A percentile compares a stretch with the other conserved stretches of the same genome.
Conservation (phyloP, 2,113 vertebrate genomes). For the Alces alces region DNA sequence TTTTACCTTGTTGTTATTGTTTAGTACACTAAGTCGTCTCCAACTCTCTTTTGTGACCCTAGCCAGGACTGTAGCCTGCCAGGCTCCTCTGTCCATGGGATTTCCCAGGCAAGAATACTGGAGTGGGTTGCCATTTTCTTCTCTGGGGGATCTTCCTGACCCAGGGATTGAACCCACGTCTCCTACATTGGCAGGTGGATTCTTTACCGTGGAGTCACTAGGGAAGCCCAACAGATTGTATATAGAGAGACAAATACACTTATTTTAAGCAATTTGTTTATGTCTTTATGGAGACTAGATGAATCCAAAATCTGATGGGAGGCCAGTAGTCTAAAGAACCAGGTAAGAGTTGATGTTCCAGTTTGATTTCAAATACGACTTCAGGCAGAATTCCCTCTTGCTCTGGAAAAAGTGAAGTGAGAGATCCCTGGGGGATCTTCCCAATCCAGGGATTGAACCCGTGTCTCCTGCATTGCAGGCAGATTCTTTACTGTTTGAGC, state of each 20-base stretch:
- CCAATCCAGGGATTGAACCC: neutral
- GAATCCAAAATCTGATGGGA: neutral
- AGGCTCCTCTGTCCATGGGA: neutral
- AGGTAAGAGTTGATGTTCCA: neutral
- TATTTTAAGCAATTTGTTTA: neutral
- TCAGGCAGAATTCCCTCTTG: neutral
- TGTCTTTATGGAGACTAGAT: neutral
- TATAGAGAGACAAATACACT: neutral
- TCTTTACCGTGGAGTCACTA: neutral
- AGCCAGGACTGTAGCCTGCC: neutral
- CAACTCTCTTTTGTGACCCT: neutral
- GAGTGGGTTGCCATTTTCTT: neutral
- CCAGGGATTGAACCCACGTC: neutral
- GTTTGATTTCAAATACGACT: neutral
- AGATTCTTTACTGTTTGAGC: neutral
- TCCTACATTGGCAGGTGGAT: neutral
- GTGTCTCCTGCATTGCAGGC: neutral
- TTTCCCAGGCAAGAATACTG: neutral
- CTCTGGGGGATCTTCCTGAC: neutral
- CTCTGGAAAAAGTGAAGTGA: neutral
- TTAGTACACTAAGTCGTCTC: neutral
- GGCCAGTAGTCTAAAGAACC: neutral
- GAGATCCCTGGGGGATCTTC: neutral
- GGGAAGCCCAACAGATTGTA: neutral
- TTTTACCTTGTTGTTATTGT: neutral